phyloP scores from a whole-genome alignment of 2,888 invertebrate genomes.

The Drosophila longiperda region DNA sequence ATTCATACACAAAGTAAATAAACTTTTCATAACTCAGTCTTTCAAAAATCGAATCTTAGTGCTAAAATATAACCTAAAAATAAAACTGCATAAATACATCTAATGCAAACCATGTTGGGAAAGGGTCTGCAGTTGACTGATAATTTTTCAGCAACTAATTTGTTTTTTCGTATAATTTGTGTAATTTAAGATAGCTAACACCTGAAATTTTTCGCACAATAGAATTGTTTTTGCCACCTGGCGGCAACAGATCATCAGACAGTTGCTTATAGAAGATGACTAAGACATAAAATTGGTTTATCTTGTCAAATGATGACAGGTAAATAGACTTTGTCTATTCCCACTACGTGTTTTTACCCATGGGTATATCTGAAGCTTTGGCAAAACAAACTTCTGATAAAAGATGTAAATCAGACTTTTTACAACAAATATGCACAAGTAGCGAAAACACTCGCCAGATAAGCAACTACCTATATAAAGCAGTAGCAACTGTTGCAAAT shows the following conservation, averaged over 20 bases:
- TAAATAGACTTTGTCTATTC: slow-evolving; percentile 41
- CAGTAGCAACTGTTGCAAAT: background rate
- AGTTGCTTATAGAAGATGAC: slow-evolving; percentile 47
- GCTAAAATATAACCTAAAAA: background rate
- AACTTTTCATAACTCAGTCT: background rate
- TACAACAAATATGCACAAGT: slow-evolving; percentile 47
- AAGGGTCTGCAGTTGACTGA: background rate
- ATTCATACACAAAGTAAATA: background rate
- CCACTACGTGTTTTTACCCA: slow-evolving; percentile 13
- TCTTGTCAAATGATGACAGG: slow-evolving; percentile 51
- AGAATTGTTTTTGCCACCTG: slow-evolving; percentile 14
- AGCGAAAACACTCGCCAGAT: slow-evolving; percentile 39
- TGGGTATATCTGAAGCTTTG: slow-evolving; percentile 23
- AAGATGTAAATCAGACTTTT: slow-evolving; percentile 50
- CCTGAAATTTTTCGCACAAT: slow-evolving; percentile 1
- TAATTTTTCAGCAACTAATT: background rate
- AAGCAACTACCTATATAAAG: slow-evolving; percentile 49
- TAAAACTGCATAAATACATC: background rate
- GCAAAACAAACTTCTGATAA: slow-evolving; percentile 38
- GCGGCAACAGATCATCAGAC: slow-evolving; percentile 15
- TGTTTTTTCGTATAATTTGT: background rate
- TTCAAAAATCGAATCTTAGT: background rate
- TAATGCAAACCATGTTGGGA: background rate
- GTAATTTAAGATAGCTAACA: slow-evolving; percentile 3
- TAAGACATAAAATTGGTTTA: slow-evolving; percentile 64